Base-by-base conservation (phyloP, 1,140 invertebrate species). In the Cydia strobilella region DNA sequence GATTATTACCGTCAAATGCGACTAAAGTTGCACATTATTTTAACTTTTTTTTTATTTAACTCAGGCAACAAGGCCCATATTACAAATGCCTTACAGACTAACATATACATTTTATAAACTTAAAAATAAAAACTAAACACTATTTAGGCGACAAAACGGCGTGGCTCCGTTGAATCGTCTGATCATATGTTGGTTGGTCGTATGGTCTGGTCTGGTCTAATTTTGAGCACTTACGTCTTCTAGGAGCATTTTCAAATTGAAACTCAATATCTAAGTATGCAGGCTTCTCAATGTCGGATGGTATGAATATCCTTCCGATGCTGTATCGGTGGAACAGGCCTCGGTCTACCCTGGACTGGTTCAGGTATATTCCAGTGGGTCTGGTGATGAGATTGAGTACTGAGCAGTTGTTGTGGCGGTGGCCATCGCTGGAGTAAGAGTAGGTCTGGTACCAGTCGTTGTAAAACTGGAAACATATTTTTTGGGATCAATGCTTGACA, bases 261-360 rank as follows among this genome's bases (percentile, higher is more conserved):
- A 88, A 92, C 0, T 77, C 80, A 0, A 91, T 73, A 45, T 86
- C 79, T 7, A 92, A 75, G 7, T 80, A 77, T 0, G 86, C 81
- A 27, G 84, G 84, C 35, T 83, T 77, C 42, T 85, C 84, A 25
- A 86, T 76, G 1, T 78, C 81, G 0, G 65, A 62, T 1, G 86
- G 86, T 78, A 90, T 86, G 3, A 83, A 80, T 0, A 92, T 15
- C 48, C 84, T 86, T 1, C 82, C 89, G 2, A 92, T 73, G 72
- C 88, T 92, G 75, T 85, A 91, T 12, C 89, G 66, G 39, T 91
- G 87, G 74, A 92, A 91, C 4, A 91, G 79, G 0, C 88, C 89
- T 6, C 79, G 71, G 48, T 92, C 90, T 0, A 92, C 79, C 72
- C 89, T 87, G 13, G 90, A 89, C 65, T 87, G 85, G 75, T 92